phyloP scores from a whole-genome alignment of 2,888 invertebrate genomes.

The Tridacna crocea region DNA sequence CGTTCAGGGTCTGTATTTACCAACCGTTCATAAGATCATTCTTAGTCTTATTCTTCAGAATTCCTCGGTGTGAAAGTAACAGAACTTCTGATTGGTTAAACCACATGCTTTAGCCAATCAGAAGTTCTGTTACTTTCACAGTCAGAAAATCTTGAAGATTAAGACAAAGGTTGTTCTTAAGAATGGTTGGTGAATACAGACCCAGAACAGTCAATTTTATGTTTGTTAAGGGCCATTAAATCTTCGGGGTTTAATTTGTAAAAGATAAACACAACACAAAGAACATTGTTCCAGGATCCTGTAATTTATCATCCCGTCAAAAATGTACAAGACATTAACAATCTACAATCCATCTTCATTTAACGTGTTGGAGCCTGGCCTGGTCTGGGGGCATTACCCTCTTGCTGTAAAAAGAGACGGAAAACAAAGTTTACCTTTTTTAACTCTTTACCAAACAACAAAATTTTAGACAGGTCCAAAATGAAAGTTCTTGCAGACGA shows the following conservation, averaged over 20 bases:
- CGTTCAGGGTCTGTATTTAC: too few relatives aligned
- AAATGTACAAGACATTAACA: slow-evolving; percentile 1
- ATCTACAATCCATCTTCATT: not conserved
- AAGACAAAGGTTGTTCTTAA: not conserved
- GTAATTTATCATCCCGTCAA: not conserved
- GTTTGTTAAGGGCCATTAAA: too few relatives aligned
- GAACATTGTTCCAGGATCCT: too few relatives aligned
- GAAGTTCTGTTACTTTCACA: not conserved
- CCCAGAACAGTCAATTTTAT: too few relatives aligned
- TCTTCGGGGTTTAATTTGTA: too few relatives aligned
- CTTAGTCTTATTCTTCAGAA: too few relatives aligned
- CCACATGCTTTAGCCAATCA: too few relatives aligned
- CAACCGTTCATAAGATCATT: too few relatives aligned
- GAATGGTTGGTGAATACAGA: not conserved
- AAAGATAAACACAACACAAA: too few relatives aligned
- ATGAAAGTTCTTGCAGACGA: not conserved
- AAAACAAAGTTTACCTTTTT: not conserved
- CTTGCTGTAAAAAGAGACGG: slow-evolving; percentile 7
- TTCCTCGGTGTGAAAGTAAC: too few relatives aligned
- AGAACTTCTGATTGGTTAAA: too few relatives aligned
- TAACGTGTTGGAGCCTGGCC: not conserved
- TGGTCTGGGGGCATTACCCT: slow-evolving; percentile 13
- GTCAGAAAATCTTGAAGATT: not conserved
- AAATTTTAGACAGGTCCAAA: not conserved
- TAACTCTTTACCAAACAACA: not conserved